Evolutionary conservation across 1,140 invertebrate genomes (phyloP), one percentile per base, ranked within the genome.

Genomic region (Lineus longissimus): DNA sequence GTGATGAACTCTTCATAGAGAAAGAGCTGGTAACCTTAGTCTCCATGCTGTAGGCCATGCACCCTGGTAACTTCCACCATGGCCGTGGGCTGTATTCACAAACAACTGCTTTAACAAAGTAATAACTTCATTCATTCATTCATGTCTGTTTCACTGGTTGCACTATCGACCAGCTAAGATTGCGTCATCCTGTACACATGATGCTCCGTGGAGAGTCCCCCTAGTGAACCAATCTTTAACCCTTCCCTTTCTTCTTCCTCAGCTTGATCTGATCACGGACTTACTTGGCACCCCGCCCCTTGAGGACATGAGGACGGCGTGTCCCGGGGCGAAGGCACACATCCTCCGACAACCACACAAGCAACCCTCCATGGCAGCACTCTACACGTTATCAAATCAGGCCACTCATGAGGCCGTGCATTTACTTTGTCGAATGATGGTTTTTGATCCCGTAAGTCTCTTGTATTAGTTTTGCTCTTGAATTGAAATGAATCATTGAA

Each of bases 371-470:
- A 86, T 97, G 58, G 90, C 91, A 61, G 90, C 93, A 33, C 87
- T 98, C 55, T 97, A 97, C 83, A 92, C 91, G 55, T 86, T 97
- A 25, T 92, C 91, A 61, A 89, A 87, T 70, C 92, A 97, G 79
- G 94, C 94, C 66, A 97, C 93, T 56, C 94, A 95, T 75, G 96
- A 98, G 85, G 96, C 95, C 60, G 93, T 98, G 60, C 95, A 98
- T 85, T 86, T 99, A 70, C 86, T 97, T n/a, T 94, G 91, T 78
- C 92, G 96, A 85, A 97, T 98, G 94, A 87, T 99, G 45, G 91
- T 95, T 59, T 97, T 98, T 83, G 94, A 98, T 87, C 95, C 96
- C 55, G 93, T 94, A 85, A 89, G 87, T 87, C 30, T 45, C 40
- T 22, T 33, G 15, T n/a, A n/a, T n/a, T 55, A 31, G 19, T 19